These are phyloP conservation scores for Achlya flavicornis DNA, from an alignment of 2,888 invertebrate species.

Conservation along the genomic window DNA sequence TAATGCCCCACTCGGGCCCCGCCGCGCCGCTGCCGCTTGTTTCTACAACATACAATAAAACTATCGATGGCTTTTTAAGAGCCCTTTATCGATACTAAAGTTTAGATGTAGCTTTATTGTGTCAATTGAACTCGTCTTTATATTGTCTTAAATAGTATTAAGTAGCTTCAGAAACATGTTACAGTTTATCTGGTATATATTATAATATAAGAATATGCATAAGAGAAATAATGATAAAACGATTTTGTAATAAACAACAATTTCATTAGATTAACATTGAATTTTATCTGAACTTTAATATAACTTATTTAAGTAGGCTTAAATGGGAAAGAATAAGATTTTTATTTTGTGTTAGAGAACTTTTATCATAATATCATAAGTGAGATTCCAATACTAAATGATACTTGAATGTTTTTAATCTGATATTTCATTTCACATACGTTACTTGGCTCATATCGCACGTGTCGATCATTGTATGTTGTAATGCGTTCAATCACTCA, in stretches of 20 bases:
- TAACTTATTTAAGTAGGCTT: too few relatives aligned
- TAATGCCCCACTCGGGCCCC: not conserved
- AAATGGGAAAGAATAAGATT: too few relatives aligned
- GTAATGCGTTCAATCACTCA: not conserved
- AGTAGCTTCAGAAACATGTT: not conserved
- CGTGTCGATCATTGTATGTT: constrained; percentile 6
- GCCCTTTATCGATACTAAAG: constrained; percentile 5
- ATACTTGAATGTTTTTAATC: not conserved
- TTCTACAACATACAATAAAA: constrained; percentile 4
- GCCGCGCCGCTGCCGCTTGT: too few relatives aligned
- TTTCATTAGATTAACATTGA: too few relatives aligned
- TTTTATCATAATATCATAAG: not conserved
- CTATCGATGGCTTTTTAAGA: constrained; percentile 1
- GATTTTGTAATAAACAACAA: too few relatives aligned
- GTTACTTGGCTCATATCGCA: constrained; percentile 3
- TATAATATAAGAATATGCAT: not conserved
- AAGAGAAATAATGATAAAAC: too few relatives aligned
- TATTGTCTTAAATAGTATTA: not conserved
- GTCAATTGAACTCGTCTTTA: not conserved
- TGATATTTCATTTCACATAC: not conserved
- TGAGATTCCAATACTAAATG: not conserved
- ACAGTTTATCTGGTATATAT: not conserved
- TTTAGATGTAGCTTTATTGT: not conserved
- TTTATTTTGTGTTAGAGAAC: too few relatives aligned
- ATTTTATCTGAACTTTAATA: too few relatives aligned